These are phyloP conservation scores for Mesocentrotus franciscanus DNA, from an alignment of 53 echinoderm and acorn worm species.

Conservation along the genomic window DNA sequence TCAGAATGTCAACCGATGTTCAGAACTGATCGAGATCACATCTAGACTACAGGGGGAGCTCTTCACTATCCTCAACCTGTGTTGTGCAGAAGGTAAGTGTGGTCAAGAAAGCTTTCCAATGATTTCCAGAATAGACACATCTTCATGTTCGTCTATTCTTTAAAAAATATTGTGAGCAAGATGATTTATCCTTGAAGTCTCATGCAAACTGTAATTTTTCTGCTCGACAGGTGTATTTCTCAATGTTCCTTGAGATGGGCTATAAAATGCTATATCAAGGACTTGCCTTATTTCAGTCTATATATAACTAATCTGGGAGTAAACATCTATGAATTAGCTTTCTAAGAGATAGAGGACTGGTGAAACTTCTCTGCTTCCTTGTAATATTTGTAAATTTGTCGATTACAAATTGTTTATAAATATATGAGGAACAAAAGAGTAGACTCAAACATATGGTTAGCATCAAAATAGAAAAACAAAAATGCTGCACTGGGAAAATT, in stretches of 20 bases:
- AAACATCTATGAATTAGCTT: no score
- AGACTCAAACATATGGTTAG: background rate
- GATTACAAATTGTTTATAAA: background rate
- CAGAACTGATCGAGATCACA: constrained; percentile 87
- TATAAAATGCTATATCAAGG: no score
- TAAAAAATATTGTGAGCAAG: no score
- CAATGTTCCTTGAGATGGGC: background rate
- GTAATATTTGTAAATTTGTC: background rate
- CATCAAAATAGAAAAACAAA: background rate
- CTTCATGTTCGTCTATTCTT: no score
- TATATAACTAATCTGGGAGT: no score
- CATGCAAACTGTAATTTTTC: background rate
- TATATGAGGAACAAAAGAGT: background rate
- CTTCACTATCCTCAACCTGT: constrained; percentile 84
- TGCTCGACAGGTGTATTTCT: background rate
- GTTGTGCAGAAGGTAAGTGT: constrained; percentile 76
- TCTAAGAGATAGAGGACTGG: no score
- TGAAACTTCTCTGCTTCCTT: background rate
- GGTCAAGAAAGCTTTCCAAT: background rate
- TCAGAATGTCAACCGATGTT: constrained; percentile 85
- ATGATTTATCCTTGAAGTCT: no score
- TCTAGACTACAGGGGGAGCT: constrained; percentile 90
- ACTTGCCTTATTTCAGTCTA: no score
- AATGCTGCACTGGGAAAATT: background rate
- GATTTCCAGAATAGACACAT: background rate